Conservation (phyloP, 2,888 invertebrate species). For the Pammene fasciana region DNA sequence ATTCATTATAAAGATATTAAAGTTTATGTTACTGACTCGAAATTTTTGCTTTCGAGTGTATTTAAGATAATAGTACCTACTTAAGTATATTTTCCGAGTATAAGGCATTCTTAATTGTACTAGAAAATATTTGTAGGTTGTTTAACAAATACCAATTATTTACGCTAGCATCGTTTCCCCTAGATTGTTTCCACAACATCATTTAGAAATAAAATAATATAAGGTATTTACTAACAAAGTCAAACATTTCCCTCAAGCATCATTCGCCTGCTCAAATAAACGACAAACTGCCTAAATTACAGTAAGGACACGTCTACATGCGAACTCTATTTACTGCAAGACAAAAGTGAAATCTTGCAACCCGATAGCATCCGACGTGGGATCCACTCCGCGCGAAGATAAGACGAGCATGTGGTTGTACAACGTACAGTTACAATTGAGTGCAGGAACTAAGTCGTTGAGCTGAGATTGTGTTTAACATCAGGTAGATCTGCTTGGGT, state of each 20-base stretch:
- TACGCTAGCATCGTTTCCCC: neutral
- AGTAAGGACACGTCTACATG: conserved; percentile 4
- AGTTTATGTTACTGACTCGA: too few relatives aligned
- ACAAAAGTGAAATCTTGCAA: conserved; percentile 32
- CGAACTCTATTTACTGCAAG: conserved; percentile 12
- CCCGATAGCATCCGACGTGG: conserved; percentile 28
- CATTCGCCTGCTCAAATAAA: neutral
- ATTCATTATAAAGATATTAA: too few relatives aligned
- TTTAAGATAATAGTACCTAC: too few relatives aligned
- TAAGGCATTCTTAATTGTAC: neutral
- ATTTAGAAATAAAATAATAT: neutral
- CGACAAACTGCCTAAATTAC: conserved; percentile 4
- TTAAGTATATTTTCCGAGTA: too few relatives aligned
- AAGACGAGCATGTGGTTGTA: conserved; percentile 13
- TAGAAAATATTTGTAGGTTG: neutral
- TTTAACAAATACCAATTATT: too few relatives aligned
- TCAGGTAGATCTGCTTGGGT: neutral
- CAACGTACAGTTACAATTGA: conserved; percentile 11
- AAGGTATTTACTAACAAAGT: neutral
- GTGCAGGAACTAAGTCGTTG: conserved; percentile 5
- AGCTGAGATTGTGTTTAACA: conserved; percentile 8
- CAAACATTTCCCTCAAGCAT: conserved; percentile 1
- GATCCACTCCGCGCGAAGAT: conserved; percentile 21
- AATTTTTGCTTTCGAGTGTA: too few relatives aligned
- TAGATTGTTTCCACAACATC: neutral